Evolutionary conservation across 2,888 invertebrate species (phyloP).

Genomic region (Acanthosepion esculentum): DNA sequence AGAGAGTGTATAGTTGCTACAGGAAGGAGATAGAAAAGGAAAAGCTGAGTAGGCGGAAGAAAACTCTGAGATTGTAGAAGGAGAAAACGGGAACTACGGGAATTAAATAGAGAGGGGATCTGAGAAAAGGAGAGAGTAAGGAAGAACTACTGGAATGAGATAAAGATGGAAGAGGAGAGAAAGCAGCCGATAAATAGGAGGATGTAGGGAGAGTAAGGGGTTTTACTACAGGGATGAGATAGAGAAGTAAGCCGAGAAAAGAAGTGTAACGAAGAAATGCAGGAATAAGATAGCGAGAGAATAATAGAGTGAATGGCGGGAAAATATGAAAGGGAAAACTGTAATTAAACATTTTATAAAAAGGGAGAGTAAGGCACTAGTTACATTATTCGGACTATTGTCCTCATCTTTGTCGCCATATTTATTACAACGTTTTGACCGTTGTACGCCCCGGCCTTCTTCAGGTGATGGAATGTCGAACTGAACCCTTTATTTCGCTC

Average conservation of each 20-base stretch:
- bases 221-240: not conserved
- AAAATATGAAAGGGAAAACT: not conserved
- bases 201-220: not conserved
- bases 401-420: no score
- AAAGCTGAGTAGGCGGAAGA: not conserved
- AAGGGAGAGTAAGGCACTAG: no score
- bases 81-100: fast-evolving
- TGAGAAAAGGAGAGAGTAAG: not conserved
- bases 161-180: not conserved
- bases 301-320: not conserved
- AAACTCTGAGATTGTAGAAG: not conserved
- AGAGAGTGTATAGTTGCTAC: no score
- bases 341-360: no score
- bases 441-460: no score
- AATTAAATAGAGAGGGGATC: not conserved
- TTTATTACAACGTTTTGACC: no score
- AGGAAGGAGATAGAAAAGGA: not conserved
- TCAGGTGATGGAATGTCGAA: no score
- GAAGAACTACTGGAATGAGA: no score
- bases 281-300: not conserved
- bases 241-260: not conserved
- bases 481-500: no score
- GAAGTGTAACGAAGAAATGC: not conserved
- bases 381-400: no score
- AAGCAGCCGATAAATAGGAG: no score